Evolutionary conservation across 2,797 vertebrate species (phyloP).

Genomic region (Oceanodroma leucorhoa): DNA sequence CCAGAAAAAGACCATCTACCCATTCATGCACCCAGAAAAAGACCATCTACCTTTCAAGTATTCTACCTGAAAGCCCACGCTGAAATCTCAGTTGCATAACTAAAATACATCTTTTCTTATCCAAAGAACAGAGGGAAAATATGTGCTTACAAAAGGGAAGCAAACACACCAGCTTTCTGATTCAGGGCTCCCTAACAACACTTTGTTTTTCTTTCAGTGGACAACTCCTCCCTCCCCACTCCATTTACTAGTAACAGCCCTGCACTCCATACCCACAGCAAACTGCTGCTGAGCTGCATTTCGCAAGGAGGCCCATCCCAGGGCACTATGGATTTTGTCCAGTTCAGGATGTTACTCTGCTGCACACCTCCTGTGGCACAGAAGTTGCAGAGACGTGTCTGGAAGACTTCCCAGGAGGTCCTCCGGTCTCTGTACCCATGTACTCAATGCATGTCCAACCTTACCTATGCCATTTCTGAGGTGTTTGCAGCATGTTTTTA

Average conservation of each 20-base stretch:
- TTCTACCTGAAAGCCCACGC: neutral
- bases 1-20: neutral
- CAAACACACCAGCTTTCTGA: neutral
- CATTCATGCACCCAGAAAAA: neutral
- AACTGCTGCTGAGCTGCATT: neutral
- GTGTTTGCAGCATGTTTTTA: neutral
- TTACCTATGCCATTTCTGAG: neutral
- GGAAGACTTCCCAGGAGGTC: neutral
- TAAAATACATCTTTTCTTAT: neutral
- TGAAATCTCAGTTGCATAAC: neutral
- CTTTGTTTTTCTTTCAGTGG: neutral
- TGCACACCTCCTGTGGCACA: fast-evolving
- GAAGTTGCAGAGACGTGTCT: neutral
- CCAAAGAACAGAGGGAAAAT: neutral
- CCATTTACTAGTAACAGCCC: neutral
- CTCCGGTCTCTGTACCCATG: neutral
- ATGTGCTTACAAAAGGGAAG: neutral
- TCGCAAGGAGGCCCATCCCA: neutral
- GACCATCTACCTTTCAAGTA: neutral
- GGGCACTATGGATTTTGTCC: neutral
- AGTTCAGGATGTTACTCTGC: neutral
- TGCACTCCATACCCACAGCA: neutral
- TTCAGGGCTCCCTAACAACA: neutral
- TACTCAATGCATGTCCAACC: neutral
- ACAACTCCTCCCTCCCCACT: neutral